Base-by-base conservation (phyloP, 2,797 vertebrate species). In the Pseudotriccus pelzelni region DNA sequence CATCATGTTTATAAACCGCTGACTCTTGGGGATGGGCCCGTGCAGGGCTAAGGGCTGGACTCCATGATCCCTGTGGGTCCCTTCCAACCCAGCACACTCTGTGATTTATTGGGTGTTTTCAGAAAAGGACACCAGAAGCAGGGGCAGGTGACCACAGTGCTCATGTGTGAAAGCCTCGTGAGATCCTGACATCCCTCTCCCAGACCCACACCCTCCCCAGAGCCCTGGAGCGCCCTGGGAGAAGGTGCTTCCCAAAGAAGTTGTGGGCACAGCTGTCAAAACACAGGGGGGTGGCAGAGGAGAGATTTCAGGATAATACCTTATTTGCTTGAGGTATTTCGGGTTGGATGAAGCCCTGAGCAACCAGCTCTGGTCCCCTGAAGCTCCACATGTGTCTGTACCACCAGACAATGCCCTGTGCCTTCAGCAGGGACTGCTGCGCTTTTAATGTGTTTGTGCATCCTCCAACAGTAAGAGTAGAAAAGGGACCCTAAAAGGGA, bases 361-460 rank as follows among this genome's bases (percentile, higher is more conserved):
- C 36, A 55, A 32, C 24, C 64, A 49, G 14, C 36, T 60, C 28
- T 18, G 36, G 25, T 15, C 30, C 24, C 11, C 11, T 34, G 53
- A 67, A 47, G 18, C 24, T 60, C 16, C 32, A 2, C 0, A 0
- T 17, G 43, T 14, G 55, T 14, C 3, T 4, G 17, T 20, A 25
- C 58, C 20, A 37, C 37, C 72, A 53, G 18, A 7, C 24, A 5
- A 11, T 3, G 3, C 19, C 73, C 49, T 52, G 46, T 59, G 36
- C 36, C 25, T 39, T 60, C 58, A 39, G 58, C 25, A 37, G 11
- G 19, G 36, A 12, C 56, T 59, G 58, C 36, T 59, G 50, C 50
- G 50, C 53, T 63, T 70, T 69, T 37, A 14, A 12, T 20, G 20
- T 41, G 23, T n/a, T 67, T 68, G 39, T 34, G 32, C 23, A 4